Conservation (phyloP, 2,888 invertebrate genomes). For the Poecilobothrus nobilitatus region DNA sequence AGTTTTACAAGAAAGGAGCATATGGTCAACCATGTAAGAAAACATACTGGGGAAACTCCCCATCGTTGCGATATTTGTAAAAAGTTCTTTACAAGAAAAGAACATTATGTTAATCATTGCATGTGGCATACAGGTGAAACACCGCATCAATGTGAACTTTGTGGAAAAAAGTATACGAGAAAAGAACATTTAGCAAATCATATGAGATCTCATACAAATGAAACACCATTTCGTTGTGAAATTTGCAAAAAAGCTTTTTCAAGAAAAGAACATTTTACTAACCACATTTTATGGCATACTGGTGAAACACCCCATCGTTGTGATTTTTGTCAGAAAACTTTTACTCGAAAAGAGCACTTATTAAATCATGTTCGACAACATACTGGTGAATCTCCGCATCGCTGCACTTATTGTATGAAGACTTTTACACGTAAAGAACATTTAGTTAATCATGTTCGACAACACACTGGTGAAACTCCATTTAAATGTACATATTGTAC, state of each 20-base stretch:
- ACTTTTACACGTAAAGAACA: constrained; percentile 84
- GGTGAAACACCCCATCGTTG: constrained; percentile 80
- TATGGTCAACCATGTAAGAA: constrained; percentile 75
- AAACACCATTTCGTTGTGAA: constrained; percentile 79
- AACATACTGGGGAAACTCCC: constrained; percentile 75
- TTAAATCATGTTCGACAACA: constrained; percentile 77
- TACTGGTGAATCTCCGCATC: constrained; percentile 76
- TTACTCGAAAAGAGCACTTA: constrained; percentile 77
- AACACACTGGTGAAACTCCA: constrained; percentile 78
- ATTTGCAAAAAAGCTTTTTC: constrained; percentile 83
- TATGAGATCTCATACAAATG: constrained; percentile 80
- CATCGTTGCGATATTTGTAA: constrained; percentile 79
- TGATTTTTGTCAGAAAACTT: constrained; percentile 77
- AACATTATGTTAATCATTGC: constrained; percentile 78
- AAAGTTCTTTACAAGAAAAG: constrained; percentile 78
- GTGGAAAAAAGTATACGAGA: constrained; percentile 80
- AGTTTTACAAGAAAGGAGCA: constrained; percentile 78
- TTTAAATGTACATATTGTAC: constrained; percentile 77
- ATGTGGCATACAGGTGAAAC: constrained; percentile 67
- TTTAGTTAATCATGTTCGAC: constrained; percentile 73
- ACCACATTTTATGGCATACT: constrained; percentile 84
- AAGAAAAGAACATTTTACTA: constrained; percentile 82
- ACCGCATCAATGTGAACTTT: constrained; percentile 78
- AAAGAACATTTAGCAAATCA: constrained; percentile 84
- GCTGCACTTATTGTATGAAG: constrained; percentile 76